phyloP scores from a whole-genome alignment of 2,888 invertebrate genomes.

The Sylvicola fuscatus region DNA sequence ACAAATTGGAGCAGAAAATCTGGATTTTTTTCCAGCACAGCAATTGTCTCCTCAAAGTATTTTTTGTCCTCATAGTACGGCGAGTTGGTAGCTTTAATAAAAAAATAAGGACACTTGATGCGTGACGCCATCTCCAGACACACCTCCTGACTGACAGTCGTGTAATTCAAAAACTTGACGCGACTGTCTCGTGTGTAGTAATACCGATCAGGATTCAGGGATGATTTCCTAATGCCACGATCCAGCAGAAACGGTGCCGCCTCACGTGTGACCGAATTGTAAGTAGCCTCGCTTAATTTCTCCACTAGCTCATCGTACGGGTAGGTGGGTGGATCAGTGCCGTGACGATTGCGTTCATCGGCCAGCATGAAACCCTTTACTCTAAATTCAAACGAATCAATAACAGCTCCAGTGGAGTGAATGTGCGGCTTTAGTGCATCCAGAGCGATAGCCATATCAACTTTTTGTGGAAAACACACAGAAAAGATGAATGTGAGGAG shows the following conservation, averaged over 20 bases:
- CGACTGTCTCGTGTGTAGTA: slow-evolving; percentile 39
- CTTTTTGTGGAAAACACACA: slow-evolving; percentile 18
- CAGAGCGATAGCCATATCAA: slow-evolving; percentile 21
- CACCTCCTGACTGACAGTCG: slow-evolving; percentile 19
- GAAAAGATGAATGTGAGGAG: slow-evolving; percentile 37
- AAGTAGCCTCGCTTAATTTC: slow-evolving; percentile 32
- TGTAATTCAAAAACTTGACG: slow-evolving; percentile 25
- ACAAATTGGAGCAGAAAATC: slow-evolving; percentile 37
- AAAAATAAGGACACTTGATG: slow-evolving; percentile 40
- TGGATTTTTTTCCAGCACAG: slow-evolving; percentile 29
- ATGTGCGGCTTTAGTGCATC: slow-evolving; percentile 22
- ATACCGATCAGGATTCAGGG: slow-evolving; percentile 34
- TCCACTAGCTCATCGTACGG: slow-evolving; percentile 38
- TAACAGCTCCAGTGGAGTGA: slow-evolving; percentile 14
- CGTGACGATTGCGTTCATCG: slow-evolving; percentile 21
- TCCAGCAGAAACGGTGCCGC: slow-evolving; percentile 32
- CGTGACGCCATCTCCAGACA: slow-evolving; percentile 31
- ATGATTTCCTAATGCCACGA: slow-evolving; percentile 35
- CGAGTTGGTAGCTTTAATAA: slow-evolving; percentile 35
- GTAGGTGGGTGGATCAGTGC: slow-evolving; percentile 37
- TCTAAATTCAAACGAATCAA: slow-evolving; percentile 21
- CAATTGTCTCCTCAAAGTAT: slow-evolving; percentile 32
- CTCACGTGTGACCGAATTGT: slow-evolving; percentile 34
- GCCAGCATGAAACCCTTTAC: slow-evolving; percentile 28
- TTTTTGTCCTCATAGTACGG: slow-evolving; percentile 32